Conservation (phyloP, 2,888 invertebrate species). For the Tribolium freemani region DNA sequence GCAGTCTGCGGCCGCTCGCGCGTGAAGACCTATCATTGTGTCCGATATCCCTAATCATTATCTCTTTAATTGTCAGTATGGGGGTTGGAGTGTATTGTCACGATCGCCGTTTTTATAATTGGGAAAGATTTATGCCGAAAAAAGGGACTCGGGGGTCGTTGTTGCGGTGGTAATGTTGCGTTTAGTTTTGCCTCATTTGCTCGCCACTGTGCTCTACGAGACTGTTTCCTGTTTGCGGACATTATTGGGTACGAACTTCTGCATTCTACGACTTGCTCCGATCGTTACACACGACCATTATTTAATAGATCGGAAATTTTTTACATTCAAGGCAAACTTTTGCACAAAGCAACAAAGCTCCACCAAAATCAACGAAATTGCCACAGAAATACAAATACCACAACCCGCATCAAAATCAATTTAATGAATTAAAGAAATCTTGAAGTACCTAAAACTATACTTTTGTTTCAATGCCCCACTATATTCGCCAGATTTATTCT, state of each 20-base stretch:
- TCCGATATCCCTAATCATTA: slow-evolving; percentile 68
- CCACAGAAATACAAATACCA: no score
- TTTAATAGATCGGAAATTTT: slow-evolving; percentile 9
- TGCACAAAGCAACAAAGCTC: not conserved
- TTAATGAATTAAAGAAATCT: no score
- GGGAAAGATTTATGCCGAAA: slow-evolving; percentile 33
- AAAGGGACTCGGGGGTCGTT: slow-evolving; percentile 11
- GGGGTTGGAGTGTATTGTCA: slow-evolving; percentile 9
- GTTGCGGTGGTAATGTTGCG: slow-evolving; percentile 37
- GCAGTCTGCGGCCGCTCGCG: slow-evolving; percentile 66
- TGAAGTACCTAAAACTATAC: no score
- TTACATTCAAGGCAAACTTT: not conserved
- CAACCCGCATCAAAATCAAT: no score
- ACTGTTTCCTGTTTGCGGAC: slow-evolving; percentile 58
- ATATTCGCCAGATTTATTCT: no score
- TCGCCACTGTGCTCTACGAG: slow-evolving; percentile 52
- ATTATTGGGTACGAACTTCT: slow-evolving; percentile 43
- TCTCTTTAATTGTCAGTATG: slow-evolving; percentile 61
- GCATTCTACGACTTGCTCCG: slow-evolving; percentile 42
- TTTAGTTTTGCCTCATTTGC: slow-evolving; percentile 58
- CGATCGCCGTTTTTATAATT: slow-evolving; percentile 25
- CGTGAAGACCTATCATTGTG: slow-evolving; percentile 67
- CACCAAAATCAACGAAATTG: no score
- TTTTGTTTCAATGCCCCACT: no score
- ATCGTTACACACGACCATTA: slow-evolving; percentile 15